These are phyloP conservation scores for Agapornis roseicollis DNA, from an alignment of 2,113 vertebrate genomes.

Conservation along the genomic window DNA sequence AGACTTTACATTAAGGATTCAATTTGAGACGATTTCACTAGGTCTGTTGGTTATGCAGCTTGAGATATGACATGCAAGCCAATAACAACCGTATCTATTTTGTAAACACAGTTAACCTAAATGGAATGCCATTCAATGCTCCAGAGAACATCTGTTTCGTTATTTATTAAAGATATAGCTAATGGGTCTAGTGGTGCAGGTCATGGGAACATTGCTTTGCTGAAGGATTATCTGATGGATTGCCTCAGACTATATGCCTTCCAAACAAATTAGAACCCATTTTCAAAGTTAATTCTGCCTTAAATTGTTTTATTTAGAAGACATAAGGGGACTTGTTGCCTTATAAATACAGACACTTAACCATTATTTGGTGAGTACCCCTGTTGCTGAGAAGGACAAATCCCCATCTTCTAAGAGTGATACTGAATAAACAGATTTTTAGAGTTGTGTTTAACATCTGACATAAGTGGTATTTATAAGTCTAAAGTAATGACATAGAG, in stretches of 20 bases:
- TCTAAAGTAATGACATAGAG: neutral
- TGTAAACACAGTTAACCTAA: neutral
- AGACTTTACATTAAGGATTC: neutral
- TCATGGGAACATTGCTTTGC: conserved; percentile 37
- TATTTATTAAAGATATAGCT: neutral
- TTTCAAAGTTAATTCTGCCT: neutral
- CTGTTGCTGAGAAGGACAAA: neutral
- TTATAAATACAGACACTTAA: neutral
- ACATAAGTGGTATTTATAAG: neutral
- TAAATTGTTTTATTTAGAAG: neutral
- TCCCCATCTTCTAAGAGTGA: neutral
- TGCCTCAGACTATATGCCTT: neutral
- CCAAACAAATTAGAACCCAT: neutral
- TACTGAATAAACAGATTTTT: neutral
- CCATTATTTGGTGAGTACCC: neutral
- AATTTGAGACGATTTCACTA: neutral
- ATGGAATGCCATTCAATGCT: neutral
- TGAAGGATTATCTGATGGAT: neutral
- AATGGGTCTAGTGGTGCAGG: neutral
- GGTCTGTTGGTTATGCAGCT: neutral
- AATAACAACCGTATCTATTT: neutral
- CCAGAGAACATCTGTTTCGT: conserved; percentile 10
- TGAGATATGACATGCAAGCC: neutral
- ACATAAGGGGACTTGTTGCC: neutral
- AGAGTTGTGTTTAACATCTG: neutral